Conservation (phyloP, 2,888 invertebrate genomes). For the Conchocele bisecta region DNA sequence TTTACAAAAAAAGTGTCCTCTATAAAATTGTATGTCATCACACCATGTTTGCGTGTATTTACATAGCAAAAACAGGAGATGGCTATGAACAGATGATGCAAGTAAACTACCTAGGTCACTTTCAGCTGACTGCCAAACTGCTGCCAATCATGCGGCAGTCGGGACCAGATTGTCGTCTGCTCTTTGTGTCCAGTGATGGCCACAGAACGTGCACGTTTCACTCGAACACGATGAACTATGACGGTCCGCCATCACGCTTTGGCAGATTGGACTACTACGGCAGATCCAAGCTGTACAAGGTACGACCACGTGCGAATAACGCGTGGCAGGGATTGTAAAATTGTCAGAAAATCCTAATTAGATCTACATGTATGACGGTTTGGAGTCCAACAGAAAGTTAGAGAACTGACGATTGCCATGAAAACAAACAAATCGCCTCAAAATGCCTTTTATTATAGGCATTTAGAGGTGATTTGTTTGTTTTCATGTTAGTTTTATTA, state of each 20-base stretch:
- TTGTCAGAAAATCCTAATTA: too few species aligned
- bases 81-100: conserved; percentile 58
- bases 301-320: too few species aligned
- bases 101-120: conserved; percentile 68
- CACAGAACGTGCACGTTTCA: conserved; percentile 50
- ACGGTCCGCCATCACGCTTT: conserved; percentile 31
- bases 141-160: conserved; percentile 60
- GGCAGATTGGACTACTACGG: conserved; percentile 52
- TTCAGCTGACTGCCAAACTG: conserved; percentile 61
- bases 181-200: conserved; percentile 61
- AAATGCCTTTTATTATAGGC: too few species aligned
- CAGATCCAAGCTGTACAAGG: conserved; percentile 65
- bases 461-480: too few species aligned
- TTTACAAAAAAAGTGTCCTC: not conserved
- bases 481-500: too few species aligned
- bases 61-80: conserved; percentile 57
- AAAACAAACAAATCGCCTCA: too few species aligned
- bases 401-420: too few species aligned
- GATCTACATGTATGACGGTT: too few species aligned
- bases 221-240: conserved; percentile 55
- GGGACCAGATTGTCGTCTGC: conserved; percentile 64
- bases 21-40: not conserved
- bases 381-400: too few species aligned
- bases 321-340: too few species aligned
- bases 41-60: not conserved